These are phyloP conservation scores for Conus ventricosus DNA, from an alignment of 1,140 invertebrate genomes.

Conservation along the genomic window DNA sequence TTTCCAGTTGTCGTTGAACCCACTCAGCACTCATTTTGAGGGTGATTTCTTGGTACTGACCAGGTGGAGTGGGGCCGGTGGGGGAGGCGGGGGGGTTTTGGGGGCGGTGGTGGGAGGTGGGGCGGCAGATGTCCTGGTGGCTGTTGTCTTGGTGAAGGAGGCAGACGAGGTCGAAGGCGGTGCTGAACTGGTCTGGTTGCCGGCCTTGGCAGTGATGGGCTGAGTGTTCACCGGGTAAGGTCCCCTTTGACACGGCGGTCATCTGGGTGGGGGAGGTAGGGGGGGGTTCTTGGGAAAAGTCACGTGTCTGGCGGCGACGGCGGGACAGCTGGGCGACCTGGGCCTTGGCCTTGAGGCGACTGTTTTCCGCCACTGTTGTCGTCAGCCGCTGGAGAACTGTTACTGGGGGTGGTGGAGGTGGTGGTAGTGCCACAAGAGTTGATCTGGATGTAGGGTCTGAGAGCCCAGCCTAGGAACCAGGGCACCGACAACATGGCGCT, in stretches of 20 bases:
- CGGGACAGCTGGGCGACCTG: background rate
- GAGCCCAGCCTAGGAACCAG: slow-evolving; percentile 34
- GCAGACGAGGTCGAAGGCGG: background rate
- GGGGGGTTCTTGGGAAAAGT: background rate
- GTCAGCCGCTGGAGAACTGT: background rate
- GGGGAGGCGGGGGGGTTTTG: background rate
- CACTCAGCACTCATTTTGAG: slow-evolving; percentile 60
- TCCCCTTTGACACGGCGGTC: background rate
- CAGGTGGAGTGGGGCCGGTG: slow-evolving; percentile 16
- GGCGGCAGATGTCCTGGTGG: background rate
- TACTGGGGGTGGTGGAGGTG: background rate
- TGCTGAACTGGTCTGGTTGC: background rate
- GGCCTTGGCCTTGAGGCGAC: background rate
- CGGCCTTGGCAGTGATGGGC: background rate
- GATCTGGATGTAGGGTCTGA: slow-evolving; percentile 32
- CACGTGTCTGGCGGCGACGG: background rate
- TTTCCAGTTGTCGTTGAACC: slow-evolving; percentile 59
- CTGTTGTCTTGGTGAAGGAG: background rate
- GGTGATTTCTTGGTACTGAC: slow-evolving; percentile 29
- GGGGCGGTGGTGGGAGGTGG: background rate
- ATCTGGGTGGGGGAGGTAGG: background rate
- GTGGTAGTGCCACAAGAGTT: background rate
- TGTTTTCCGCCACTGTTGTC: background rate
- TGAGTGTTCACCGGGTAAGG: background rate
- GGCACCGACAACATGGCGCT: slow-evolving; percentile 25